Evolutionary conservation across 2,797 vertebrate species (phyloP).

Genomic region (Craterocephalus amniculus): DNA sequence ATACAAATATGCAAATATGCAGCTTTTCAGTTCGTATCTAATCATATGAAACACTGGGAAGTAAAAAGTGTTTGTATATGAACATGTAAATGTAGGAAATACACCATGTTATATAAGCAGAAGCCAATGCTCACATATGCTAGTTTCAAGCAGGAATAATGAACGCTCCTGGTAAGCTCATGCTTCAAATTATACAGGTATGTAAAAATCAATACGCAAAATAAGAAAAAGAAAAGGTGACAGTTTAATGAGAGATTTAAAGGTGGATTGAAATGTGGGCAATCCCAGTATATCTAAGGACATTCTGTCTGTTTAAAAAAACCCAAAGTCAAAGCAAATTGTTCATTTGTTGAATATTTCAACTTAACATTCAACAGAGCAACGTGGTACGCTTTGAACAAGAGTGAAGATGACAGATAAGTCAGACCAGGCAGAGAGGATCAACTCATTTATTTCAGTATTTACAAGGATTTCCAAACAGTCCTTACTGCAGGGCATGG

Average conservation of each 20-base stretch:
- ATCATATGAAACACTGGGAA: background rate
- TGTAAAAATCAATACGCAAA: background rate
- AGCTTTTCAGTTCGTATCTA: background rate
- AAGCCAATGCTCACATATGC: background rate
- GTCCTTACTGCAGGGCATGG: conserved; percentile 76
- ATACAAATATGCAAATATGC: background rate
- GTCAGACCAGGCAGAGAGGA: conserved; percentile 36
- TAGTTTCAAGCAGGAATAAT: background rate
- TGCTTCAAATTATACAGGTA: background rate
- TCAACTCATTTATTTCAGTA: conserved; percentile 79
- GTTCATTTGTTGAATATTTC: background rate
- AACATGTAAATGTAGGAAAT: background rate
- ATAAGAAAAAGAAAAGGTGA: background rate
- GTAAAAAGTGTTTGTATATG: background rate
- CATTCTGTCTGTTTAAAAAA: too few species aligned
- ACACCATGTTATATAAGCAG: background rate
- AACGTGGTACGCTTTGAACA: background rate
- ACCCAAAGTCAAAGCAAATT: background rate
- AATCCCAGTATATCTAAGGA: too few species aligned
- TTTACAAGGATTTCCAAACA: conserved; percentile 83
- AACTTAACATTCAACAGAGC: conserved; percentile 18
- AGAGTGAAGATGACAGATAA: conserved; percentile 24
- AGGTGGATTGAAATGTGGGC: too few species aligned
- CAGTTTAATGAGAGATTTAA: background rate
- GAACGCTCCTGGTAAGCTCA: background rate